phyloP scores from a whole-genome alignment of 1,140 invertebrate species.

The Acromyrmex echinatior region DNA sequence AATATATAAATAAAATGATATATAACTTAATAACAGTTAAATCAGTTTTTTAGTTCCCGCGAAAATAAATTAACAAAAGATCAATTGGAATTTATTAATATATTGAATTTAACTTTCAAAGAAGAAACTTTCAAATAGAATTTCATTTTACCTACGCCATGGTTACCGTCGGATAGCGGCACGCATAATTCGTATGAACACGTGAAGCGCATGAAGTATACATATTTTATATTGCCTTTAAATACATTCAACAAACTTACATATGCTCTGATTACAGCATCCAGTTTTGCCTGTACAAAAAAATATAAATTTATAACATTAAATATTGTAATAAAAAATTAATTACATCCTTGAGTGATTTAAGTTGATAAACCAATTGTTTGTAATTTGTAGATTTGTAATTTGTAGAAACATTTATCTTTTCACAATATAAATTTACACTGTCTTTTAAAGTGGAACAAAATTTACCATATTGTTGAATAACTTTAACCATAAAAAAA shows the following conservation, averaged over 20 bases:
- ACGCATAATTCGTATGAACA: neutral
- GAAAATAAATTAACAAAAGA: neutral
- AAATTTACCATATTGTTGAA: constrained; percentile 4
- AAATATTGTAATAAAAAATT: neutral
- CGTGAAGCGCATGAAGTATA: neutral
- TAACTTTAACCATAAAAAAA: constrained; percentile 60
- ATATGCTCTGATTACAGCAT: neutral
- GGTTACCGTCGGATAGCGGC: constrained; percentile 81
- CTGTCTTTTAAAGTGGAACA: constrained; percentile 25
- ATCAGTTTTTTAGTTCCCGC: neutral
- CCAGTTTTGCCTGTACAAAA: neutral
- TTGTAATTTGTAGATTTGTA: neutral
- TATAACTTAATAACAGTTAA: neutral
- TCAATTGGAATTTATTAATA: neutral
- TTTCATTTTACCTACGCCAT: constrained; percentile 55
- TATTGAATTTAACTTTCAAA: neutral
- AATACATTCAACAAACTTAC: neutral
- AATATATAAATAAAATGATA: neutral
- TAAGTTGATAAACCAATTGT: neutral
- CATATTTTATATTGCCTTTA: neutral
- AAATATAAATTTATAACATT: neutral
- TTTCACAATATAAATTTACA: constrained; percentile 16
- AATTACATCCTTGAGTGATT: neutral
- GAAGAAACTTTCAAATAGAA: neutral
- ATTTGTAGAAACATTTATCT: neutral